A percentile compares a stretch with the other conserved stretches of the same genome.
These are phyloP conservation scores for Drosophila malerkotliana DNA, from an alignment of 1,140 invertebrate genomes.

Conservation along the genomic window DNA sequence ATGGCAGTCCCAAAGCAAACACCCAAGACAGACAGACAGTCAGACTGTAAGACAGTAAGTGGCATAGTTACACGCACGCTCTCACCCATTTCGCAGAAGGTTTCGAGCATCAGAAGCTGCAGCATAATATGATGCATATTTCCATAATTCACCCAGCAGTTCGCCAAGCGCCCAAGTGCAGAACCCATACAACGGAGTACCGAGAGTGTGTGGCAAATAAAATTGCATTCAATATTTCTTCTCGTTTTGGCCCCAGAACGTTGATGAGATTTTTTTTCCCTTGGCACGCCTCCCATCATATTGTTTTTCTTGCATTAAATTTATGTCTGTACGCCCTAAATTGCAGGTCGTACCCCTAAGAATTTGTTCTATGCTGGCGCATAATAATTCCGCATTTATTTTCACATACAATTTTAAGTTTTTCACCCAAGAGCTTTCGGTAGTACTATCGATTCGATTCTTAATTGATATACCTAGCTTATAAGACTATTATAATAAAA, in stretches of 20 bases:
- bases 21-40: constrained; percentile 5
- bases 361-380: constrained; percentile 44
- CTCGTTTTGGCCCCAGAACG: constrained; percentile 40
- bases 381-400: constrained; percentile 59
- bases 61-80: constrained; percentile 66
- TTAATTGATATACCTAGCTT: no score
- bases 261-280: constrained; percentile 70
- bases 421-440: neutral
- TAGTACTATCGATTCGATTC: no score
- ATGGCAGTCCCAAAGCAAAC: constrained; percentile 56
- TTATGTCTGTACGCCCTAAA: constrained; percentile 68
- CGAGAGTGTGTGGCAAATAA: constrained; percentile 63
- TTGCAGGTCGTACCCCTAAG: constrained; percentile 50
- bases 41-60: constrained; percentile 65
- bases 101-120: constrained; percentile 16
- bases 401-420: neutral
- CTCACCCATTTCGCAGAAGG: constrained; percentile 26
- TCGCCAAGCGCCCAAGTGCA: constrained; percentile 39
- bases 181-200: neutral
- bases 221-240: constrained; percentile 80
- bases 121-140: constrained; percentile 64
- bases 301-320: constrained; percentile 70
- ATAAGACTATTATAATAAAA: no score
- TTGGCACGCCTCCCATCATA: constrained; percentile 14
- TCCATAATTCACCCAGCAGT: constrained; percentile 52